Percentiles rank a stretch among this genome's conserved stretches.
Conservation (phyloP, 2,113 vertebrate genomes). For the Prochilodus magdalenae region DNA sequence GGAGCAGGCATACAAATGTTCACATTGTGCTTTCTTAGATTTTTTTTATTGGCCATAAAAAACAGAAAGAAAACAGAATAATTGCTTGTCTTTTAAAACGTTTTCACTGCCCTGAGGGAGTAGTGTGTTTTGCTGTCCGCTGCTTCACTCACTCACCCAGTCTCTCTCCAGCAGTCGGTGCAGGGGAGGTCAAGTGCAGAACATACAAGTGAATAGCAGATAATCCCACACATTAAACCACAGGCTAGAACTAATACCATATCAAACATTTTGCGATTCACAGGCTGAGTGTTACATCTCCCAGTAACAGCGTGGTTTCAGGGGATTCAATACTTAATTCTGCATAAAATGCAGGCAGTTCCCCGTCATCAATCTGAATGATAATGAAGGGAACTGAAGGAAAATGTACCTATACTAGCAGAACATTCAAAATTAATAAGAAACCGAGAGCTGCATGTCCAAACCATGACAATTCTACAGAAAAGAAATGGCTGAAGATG, state of each 20-base stretch:
- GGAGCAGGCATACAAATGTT: slow-evolving; percentile 22
- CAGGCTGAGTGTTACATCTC: slow-evolving; percentile 48
- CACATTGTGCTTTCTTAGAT: slow-evolving; percentile 5
- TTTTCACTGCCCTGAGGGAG: slow-evolving; percentile 38
- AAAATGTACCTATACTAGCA: slow-evolving; percentile 22
- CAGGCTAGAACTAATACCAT: slow-evolving; percentile 67
- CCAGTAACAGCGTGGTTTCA: slow-evolving; percentile 50
- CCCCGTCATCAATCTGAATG: slow-evolving; percentile 25
- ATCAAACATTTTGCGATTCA: slow-evolving; percentile 68
- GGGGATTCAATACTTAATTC: slow-evolving; percentile 37
- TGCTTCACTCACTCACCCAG: slow-evolving; percentile 44
- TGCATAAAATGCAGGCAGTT: slow-evolving; percentile 36
- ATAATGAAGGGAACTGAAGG: background rate
- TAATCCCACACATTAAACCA: slow-evolving; percentile 73
- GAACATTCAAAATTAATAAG: slow-evolving; percentile 30
- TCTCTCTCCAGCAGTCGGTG: slow-evolving; percentile 45
- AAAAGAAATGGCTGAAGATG: slow-evolving; percentile 4
- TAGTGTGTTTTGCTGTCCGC: slow-evolving; percentile 9
- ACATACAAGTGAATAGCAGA: slow-evolving; percentile 63
- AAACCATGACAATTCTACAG: slow-evolving; percentile 1
- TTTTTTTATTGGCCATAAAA: background rate
- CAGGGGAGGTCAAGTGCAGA: slow-evolving; percentile 66
- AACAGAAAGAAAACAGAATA: slow-evolving; percentile 11
- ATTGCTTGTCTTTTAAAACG: slow-evolving; percentile 20
- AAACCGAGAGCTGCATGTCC: background rate